Conservation (phyloP, 1,140 invertebrate genomes). For the Parasteatoda tepidariorum region DNA sequence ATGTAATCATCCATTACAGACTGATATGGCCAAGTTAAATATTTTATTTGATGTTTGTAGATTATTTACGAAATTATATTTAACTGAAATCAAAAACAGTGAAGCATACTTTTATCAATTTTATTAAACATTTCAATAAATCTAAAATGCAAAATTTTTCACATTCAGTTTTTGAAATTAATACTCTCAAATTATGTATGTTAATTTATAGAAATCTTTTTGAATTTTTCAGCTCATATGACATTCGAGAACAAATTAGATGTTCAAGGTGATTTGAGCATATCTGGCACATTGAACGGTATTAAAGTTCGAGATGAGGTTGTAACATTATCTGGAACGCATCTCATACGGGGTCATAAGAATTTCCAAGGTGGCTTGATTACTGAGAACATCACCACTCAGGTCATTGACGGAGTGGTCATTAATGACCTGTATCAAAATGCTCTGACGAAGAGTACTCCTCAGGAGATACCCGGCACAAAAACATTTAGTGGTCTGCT, state of each 20-base stretch:
- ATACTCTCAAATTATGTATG: too few relatives aligned
- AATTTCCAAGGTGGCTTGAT: constrained; percentile 25
- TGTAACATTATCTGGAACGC: constrained; percentile 21
- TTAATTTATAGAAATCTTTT: neutral
- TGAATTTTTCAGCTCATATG: constrained; percentile 19
- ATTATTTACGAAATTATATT: too few relatives aligned
- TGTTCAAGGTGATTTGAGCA: neutral
- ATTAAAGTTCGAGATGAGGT: constrained; percentile 32
- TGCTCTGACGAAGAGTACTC: constrained; percentile 16
- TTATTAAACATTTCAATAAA: too few relatives aligned
- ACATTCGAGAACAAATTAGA: constrained; percentile 23
- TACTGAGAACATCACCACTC: neutral
- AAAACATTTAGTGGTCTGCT: constrained; percentile 17
- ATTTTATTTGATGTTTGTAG: too few relatives aligned
- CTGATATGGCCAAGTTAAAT: too few relatives aligned
- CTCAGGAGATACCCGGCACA: neutral
- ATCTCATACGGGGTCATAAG: constrained; percentile 20
- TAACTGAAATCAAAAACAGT: too few relatives aligned
- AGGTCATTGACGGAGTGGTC: constrained; percentile 22
- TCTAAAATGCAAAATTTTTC: too few relatives aligned
- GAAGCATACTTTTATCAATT: too few relatives aligned
- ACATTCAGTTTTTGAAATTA: too few relatives aligned
- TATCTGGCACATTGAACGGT: constrained; percentile 20
- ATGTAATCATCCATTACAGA: too few relatives aligned
- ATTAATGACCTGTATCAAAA: neutral